Base-by-base conservation (phyloP, 1,140 invertebrate genomes). In the Trichonephila clavata region DNA sequence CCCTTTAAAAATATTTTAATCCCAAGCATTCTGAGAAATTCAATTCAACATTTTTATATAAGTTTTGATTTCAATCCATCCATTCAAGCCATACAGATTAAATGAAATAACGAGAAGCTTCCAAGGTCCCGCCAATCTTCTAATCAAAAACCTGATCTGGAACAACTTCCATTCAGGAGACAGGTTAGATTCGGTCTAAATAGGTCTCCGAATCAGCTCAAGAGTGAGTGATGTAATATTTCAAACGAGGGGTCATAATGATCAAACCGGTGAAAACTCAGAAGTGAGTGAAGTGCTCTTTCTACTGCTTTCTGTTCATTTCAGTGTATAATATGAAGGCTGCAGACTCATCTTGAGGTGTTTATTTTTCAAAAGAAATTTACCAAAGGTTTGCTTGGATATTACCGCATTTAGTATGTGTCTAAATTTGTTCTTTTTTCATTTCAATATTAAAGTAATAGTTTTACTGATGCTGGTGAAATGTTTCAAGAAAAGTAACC, bases 171-270 rank as follows among this genome's bases (percentile, higher is more conserved):
- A 63, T 61, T 63, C 27, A 39, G 39, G 61, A 65, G 63, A 88
- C 86, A 68, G 86, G 86, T 88, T 71, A 39, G 32, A 68, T 88
- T 61, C 86, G 63, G 8, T n/a, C 32, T 71, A 88, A 88, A 88
- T 88, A 68, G 86, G 86, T 88, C 43, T 88, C 63, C 20, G 86
- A 88, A 50, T 68, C 61, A 68, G 63, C 16, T 88, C 86, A 68
- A 86, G 84, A 61, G 27, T 27, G 63, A 7, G 71, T 77, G 71
- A 77, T 77, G 71, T 77, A 77, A 77, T 77, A 39, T 39, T 77
- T 77, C 71, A 77, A 77, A 77, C 71, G 71, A 77, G 71, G 71
- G 71, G 71, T 77, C 71, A 77, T 77, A 77, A 77, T 77, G 71
- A 77, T 77, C 71, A 77, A 77, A 77, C 71, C 71, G 71, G 71